Conservation (phyloP, 23 tunicate species). For the Halocynthia roretzi region DNA sequence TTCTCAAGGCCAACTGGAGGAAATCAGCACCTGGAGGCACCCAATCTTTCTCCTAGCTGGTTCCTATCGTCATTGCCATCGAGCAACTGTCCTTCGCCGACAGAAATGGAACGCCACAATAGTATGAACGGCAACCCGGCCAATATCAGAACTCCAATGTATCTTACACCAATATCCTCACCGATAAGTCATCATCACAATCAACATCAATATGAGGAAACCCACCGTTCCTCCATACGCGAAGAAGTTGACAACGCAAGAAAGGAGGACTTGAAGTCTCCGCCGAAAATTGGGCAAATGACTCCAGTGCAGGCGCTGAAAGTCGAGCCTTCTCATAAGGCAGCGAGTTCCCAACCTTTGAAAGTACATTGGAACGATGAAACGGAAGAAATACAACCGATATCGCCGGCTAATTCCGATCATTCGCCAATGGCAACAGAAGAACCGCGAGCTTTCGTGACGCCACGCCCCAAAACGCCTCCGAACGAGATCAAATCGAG, state of each 20-base stretch:
- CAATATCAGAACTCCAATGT: slow-evolving; percentile 57
- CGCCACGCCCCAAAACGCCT: slow-evolving; percentile 11
- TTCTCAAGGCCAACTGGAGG: slow-evolving; percentile 9
- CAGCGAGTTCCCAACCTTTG: neutral
- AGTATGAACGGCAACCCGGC: slow-evolving; percentile 21
- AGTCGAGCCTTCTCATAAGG: neutral
- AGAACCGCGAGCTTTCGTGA: slow-evolving; percentile 1
- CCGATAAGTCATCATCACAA: slow-evolving; percentile 27
- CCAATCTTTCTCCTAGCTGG: slow-evolving; percentile 25
- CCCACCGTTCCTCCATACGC: slow-evolving; percentile 14
- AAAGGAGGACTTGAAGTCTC: slow-evolving; percentile 16
- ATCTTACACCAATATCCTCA: slow-evolving; percentile 80
- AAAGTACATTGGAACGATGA: neutral
- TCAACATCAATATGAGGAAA: slow-evolving; percentile 8
- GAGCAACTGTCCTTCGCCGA: slow-evolving; percentile 65
- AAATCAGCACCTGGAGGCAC: slow-evolving; percentile 4
- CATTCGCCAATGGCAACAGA: neutral
- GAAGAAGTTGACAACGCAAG: slow-evolving; percentile 23
- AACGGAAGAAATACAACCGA: neutral
- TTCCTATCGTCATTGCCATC: slow-evolving; percentile 41
- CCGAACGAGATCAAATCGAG: slow-evolving; percentile 22
- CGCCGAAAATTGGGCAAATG: slow-evolving; percentile 14
- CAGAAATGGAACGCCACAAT: slow-evolving; percentile 9
- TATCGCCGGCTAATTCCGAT: neutral
- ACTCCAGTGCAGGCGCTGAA: slow-evolving; percentile 19